Evolutionary conservation across 2,888 invertebrate species (phyloP).

Genomic region (Petrolisthes cinctipes): DNA sequence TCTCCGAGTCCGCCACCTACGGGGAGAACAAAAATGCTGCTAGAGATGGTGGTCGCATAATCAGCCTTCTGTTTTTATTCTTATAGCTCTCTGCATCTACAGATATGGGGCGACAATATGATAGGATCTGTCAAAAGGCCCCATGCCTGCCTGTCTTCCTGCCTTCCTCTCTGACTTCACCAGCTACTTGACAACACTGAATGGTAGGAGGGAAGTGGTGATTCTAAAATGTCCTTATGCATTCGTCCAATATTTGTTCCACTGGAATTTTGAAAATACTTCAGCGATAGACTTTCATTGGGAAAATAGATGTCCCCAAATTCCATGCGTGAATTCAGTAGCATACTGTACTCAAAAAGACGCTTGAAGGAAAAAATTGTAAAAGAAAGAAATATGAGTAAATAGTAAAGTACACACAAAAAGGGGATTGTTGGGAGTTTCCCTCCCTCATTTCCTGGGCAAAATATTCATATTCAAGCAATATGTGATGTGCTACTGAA

Average conservation of each 20-base stretch:
- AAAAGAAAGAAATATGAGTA: too few relatives aligned
- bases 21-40: slow-evolving; percentile 60
- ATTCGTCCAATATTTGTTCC: background rate
- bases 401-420: too few relatives aligned
- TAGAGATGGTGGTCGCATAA: slow-evolving; percentile 55
- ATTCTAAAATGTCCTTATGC: background rate
- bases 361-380: too few relatives aligned
- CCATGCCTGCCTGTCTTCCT: slow-evolving; percentile 30
- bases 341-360: too few relatives aligned
- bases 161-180: slow-evolving; percentile 20
- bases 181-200: slow-evolving; percentile 1
- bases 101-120: slow-evolving; percentile 27
- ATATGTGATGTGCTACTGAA: too few relatives aligned
- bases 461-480: too few relatives aligned
- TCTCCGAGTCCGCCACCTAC: slow-evolving; percentile 65
- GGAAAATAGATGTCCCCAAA: too few relatives aligned
- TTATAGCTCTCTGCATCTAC: slow-evolving; percentile 41
- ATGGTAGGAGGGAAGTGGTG: background rate
- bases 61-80: slow-evolving; percentile 32
- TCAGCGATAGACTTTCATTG: background rate
- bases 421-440: too few relatives aligned
- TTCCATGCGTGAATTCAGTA: too few relatives aligned
- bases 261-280: background rate
- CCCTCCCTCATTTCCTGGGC: too few relatives aligned
- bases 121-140: background rate